Evolutionary conservation across 1,140 invertebrate species (phyloP), one percentile per base, ranked within the genome.

Genomic region (Tenebrio molitor): DNA sequence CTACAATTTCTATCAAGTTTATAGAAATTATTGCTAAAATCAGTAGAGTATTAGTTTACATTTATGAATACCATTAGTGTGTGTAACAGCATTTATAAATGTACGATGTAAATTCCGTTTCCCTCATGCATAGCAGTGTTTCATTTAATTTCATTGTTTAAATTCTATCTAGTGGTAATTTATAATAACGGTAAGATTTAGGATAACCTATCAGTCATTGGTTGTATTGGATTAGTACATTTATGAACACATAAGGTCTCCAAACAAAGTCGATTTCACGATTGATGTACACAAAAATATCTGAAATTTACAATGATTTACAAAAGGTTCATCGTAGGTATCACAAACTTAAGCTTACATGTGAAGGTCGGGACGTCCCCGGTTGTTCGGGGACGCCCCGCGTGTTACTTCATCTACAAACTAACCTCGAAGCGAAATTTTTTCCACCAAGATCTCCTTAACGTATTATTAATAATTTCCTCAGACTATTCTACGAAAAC

Each of bases 91-190:
- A 50, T 33, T 34, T 33, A 66, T 63, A 72, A 72, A 72, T 67
- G 50, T 15, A 62, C 36, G n/a, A 34, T 23, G 23, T 71, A 68
- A 74, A 74, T 74, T 74, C 73, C 73, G 73, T 74, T 68, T 74
- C 63, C 23, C 8, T 74, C 58, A 74, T 74, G 73, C 73, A 74
- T 67, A 71, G 69, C 73, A 74, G 73, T 73, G 14, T 66, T 67
- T 71, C 36, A 25, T 34, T 71, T 39, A 63, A 64, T 64, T 42
- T 25, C 14, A 44, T 63, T 39, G 39, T 29, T 21, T 62, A 36
- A 44, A 15, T 21, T 29, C 29, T 69, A 69, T 53, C 44, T 50
- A 36, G 42, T 42, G 64, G 64, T 66, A 19, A 66, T 44, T n/a
- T n/a, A n/a, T n/a, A n/a, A n/a, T n/a, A n/a, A n/a, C n/a, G 64